A percentile compares a stretch with the other conserved stretches of the same genome.
These are phyloP conservation scores for Phasia obesa DNA, from an alignment of 2,888 invertebrate species.

Conservation along the genomic window DNA sequence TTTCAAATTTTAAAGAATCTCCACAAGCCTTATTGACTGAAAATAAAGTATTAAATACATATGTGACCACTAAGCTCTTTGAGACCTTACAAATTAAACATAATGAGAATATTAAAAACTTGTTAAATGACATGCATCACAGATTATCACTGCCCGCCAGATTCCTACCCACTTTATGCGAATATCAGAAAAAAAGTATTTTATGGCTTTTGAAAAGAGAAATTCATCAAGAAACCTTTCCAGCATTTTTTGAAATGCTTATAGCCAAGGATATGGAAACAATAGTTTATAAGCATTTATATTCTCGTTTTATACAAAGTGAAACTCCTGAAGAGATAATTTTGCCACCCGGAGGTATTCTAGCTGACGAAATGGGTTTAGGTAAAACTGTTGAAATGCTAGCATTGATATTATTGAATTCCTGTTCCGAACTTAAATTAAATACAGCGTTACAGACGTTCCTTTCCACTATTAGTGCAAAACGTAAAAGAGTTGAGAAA, in stretches of 20 bases:
- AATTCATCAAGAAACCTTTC: conserved; percentile 69
- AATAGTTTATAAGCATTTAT: conserved; percentile 76
- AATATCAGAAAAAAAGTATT: conserved; percentile 87
- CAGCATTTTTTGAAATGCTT: conserved; percentile 73
- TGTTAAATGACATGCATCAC: not conserved
- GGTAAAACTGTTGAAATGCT: conserved; percentile 91
- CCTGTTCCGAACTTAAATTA: conserved; percentile 72
- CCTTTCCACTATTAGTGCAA: conserved; percentile 45
- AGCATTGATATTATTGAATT: conserved; percentile 85
- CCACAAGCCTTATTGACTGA: not conserved
- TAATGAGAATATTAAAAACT: not conserved
- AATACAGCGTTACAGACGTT: conserved; percentile 5
- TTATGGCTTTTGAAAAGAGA: conserved; percentile 88
- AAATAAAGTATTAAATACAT: conserved; percentile 75
- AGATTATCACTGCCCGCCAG: conserved; percentile 76
- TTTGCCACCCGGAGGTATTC: conserved; percentile 86
- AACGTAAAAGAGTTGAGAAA: conserved; percentile 21
- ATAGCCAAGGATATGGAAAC: conserved; percentile 72
- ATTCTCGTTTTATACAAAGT: conserved; percentile 74
- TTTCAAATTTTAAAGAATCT: conserved; percentile 28
- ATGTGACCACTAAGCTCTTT: conserved; percentile 77
- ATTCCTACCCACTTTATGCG: conserved; percentile 84
- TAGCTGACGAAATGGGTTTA: conserved; percentile 92
- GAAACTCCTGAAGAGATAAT: conserved; percentile 80
- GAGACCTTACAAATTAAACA: conserved; percentile 75